These are phyloP conservation scores for Mico argentatus DNA, from an alignment of 2,797 vertebrate genomes.

Conservation along the genomic window DNA sequence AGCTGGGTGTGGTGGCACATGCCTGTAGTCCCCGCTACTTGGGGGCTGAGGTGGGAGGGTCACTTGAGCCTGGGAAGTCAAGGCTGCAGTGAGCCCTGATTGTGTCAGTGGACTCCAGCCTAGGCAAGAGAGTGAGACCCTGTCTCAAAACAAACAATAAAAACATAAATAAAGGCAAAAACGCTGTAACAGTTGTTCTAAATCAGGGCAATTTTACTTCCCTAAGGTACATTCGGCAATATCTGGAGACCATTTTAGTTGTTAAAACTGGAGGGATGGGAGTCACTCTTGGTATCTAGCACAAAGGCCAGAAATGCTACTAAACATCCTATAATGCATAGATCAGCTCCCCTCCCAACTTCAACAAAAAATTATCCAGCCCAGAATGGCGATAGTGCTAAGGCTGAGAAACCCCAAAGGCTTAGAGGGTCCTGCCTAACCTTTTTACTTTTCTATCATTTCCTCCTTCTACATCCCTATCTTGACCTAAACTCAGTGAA, in stretches of 20 bases:
- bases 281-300: neutral
- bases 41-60: neutral
- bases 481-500: neutral
- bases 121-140: neutral
- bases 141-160: neutral
- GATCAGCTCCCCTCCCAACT: neutral
- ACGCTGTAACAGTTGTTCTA: neutral
- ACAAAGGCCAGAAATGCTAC: neutral
- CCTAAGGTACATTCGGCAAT: neutral
- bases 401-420: neutral
- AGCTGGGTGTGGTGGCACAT: neutral
- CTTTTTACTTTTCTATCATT: neutral
- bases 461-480: neutral
- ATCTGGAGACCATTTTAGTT: neutral
- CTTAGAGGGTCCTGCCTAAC: neutral
- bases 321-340: neutral
- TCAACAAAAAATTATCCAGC: neutral
- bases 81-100: neutral
- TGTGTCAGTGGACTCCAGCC: neutral
- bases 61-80: neutral
- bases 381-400: neutral
- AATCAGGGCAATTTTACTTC: neutral
- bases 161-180: neutral
- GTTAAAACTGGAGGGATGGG: neutral
- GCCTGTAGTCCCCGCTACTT: neutral